phyloP scores from a whole-genome alignment of 1,140 invertebrate genomes.

The Drosophila setifemur region DNA sequence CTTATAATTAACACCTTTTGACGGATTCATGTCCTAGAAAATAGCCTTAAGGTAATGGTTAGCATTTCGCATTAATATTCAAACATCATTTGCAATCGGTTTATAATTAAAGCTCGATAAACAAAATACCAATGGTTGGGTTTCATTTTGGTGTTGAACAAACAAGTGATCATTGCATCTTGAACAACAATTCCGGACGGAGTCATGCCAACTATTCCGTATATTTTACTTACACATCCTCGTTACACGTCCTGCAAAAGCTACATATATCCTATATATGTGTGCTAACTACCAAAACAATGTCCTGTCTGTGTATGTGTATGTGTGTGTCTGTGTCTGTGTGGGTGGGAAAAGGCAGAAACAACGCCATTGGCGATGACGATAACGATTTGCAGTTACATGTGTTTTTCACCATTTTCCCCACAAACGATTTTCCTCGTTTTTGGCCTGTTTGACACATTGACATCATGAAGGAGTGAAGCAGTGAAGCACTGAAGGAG shows the following conservation, averaged over 20 bases:
- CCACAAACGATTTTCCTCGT: slow-evolving; percentile 51
- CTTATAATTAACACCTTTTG: too few species aligned
- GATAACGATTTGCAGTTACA: slow-evolving; percentile 60
- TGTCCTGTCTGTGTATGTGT: background rate
- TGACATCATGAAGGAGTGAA: slow-evolving; percentile 44
- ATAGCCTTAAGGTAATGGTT: background rate
- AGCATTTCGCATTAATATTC: background rate
- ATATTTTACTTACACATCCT: slow-evolving; percentile 41
- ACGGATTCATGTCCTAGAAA: background rate
- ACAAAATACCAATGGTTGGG: slow-evolving; percentile 8
- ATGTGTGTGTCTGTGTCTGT: background rate
- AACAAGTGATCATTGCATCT: slow-evolving; percentile 37
- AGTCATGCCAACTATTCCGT: slow-evolving; percentile 36
- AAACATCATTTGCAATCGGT: too few species aligned
- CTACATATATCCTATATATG: background rate
- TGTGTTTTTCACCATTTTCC: slow-evolving; percentile 58
- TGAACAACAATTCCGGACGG: slow-evolving; percentile 5
- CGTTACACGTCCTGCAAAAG: slow-evolving; percentile 34
- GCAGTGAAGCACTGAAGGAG: background rate
- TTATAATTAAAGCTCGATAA: background rate
- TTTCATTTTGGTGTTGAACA: slow-evolving; percentile 15
- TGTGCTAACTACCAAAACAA: slow-evolving; percentile 44
- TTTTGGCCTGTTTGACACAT: slow-evolving; percentile 69
- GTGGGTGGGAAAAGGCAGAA: slow-evolving; percentile 1
- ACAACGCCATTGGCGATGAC: slow-evolving; percentile 20